Percentiles rank a stretch among this genome's conserved stretches.
These are phyloP conservation scores for Eilema depressum DNA, from an alignment of 2,888 invertebrate genomes.

Conservation along the genomic window DNA sequence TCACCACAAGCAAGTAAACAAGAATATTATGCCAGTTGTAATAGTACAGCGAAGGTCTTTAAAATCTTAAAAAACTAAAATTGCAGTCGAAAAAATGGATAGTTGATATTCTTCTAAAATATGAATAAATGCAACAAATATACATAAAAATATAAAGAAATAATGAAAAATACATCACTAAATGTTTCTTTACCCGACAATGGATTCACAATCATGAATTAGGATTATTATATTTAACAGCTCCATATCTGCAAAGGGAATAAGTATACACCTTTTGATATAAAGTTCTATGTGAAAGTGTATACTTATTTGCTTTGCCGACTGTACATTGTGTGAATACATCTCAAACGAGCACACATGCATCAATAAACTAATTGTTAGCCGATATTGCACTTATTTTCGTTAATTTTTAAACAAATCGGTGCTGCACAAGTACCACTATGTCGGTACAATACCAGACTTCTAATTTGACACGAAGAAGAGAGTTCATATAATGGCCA, in stretches of 20 bases:
- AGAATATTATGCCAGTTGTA: slow-evolving; percentile 49
- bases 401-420: slow-evolving; percentile 15
- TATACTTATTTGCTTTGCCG: no score
- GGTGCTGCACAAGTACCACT: slow-evolving; percentile 20
- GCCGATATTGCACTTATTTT: slow-evolving; percentile 44
- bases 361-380: slow-evolving; percentile 12
- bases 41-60: slow-evolving; percentile 54
- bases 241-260: background rate
- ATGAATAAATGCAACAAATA: slow-evolving; percentile 84
- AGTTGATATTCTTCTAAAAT: slow-evolving; percentile 48
- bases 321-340: background rate
- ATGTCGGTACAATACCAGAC: background rate
- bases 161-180: slow-evolving; percentile 56
- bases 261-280: no score
- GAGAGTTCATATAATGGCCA: background rate
- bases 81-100: slow-evolving; percentile 58
- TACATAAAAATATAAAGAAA: slow-evolving; percentile 67
- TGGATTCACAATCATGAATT: slow-evolving; percentile 50
- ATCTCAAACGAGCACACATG: background rate
- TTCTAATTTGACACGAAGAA: background rate
- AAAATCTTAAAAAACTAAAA: slow-evolving; percentile 61
- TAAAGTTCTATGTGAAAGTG: no score
- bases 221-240: slow-evolving; percentile 36
- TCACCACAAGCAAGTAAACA: slow-evolving; percentile 34
- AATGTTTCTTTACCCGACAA: slow-evolving; percentile 55